phyloP scores from a whole-genome alignment of 1,140 invertebrate species.

The Harlomillsia oculata region DNA sequence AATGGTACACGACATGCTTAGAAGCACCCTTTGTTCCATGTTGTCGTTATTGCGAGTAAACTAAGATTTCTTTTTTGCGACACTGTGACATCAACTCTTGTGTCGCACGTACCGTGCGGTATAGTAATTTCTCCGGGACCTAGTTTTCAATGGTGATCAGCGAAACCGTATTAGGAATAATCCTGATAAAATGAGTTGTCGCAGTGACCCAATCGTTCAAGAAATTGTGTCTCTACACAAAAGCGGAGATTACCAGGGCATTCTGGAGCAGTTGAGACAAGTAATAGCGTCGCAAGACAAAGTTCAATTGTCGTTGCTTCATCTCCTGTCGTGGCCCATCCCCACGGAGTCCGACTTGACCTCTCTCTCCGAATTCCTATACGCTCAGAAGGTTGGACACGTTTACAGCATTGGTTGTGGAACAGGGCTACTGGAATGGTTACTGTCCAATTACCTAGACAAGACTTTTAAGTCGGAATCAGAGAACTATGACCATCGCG shows the following conservation, averaged over 20 bases:
- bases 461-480: neutral
- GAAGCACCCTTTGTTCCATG: too few relatives aligned
- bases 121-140: too few relatives aligned
- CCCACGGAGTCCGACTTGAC: conserved; percentile 16
- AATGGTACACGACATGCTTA: too few relatives aligned
- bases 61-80: too few relatives aligned
- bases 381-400: conserved; percentile 11
- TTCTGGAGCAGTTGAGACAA: conserved; percentile 5
- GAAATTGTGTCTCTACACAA: conserved; percentile 6
- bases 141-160: too few relatives aligned
- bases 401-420: conserved; percentile 48
- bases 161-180: too few relatives aligned
- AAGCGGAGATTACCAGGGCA: neutral
- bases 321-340: conserved; percentile 21
- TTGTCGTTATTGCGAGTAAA: too few relatives aligned
- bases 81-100: too few relatives aligned
- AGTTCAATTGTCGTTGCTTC: conserved; percentile 4
- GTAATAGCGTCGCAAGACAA: neutral
- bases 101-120: too few relatives aligned
- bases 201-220: conserved; percentile 6
- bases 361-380: conserved; percentile 8
- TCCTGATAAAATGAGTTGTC: conserved; percentile 1
- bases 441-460: conserved; percentile 39
- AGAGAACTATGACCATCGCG: neutral
- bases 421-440: conserved; percentile 49